Percentiles rank a stretch among this genome's conserved stretches.
These are phyloP conservation scores for Callyntrura guangdongensis DNA, from an alignment of 2,888 invertebrate species.

Conservation along the genomic window DNA sequence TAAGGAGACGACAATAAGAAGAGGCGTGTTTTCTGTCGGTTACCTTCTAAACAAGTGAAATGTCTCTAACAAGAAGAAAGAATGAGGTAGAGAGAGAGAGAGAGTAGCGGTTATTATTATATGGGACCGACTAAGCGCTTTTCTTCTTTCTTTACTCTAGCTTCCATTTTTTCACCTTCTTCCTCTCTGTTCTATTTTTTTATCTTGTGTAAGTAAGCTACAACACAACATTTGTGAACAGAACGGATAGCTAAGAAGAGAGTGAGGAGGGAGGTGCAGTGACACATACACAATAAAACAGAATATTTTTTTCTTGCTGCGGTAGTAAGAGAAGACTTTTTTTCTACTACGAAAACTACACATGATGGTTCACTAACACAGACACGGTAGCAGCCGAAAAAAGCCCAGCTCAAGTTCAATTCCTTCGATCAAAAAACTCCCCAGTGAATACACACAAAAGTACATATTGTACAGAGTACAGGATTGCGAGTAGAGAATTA, in stretches of 20 bases:
- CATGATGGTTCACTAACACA: neutral
- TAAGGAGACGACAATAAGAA: conserved; percentile 44
- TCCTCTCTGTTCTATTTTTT: neutral
- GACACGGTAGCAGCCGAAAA: neutral
- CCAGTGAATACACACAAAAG: conserved; percentile 50
- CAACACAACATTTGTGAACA: neutral
- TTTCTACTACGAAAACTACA: neutral
- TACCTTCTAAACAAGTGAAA: conserved; percentile 42
- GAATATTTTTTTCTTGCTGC: conserved; percentile 55
- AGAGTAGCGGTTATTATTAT: conserved; percentile 10
- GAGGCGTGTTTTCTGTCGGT: conserved; percentile 57
- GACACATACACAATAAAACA: conserved; percentile 24
- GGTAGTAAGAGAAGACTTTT: neutral
- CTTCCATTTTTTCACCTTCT: neutral
- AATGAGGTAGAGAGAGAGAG: neutral
- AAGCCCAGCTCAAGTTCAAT: conserved; percentile 75
- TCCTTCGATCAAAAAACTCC: conserved; percentile 71
- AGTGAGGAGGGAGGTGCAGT: neutral
- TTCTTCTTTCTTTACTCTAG: neutral
- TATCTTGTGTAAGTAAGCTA: neutral
- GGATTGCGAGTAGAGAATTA: neutral
- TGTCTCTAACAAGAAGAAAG: conserved; percentile 1
- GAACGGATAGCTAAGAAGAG: neutral
- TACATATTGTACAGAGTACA: too few species aligned
- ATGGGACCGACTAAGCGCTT: conserved; percentile 36